These are phyloP conservation scores for Bergia sp. DNA, from an alignment of 92 coral and sea anemone species.

Conservation along the genomic window DNA sequence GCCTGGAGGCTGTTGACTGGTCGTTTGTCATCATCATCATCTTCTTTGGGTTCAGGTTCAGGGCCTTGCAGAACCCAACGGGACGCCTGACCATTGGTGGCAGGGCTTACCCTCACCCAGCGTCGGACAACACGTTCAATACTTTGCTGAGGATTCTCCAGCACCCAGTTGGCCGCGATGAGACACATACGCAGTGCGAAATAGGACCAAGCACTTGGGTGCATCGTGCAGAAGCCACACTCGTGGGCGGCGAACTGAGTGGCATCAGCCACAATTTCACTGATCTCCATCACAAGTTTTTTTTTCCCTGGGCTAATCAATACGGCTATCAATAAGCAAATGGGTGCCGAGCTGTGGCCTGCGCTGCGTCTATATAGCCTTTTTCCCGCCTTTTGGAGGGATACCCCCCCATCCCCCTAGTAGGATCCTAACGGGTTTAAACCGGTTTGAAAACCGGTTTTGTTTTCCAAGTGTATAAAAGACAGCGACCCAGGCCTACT, in stretches of 20 bases:
- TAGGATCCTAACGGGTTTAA: conserved; percentile 5
- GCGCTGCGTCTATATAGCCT: conserved; percentile 7
- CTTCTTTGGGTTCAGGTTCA: conserved; percentile 1
- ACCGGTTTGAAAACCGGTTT: conserved; percentile 6
- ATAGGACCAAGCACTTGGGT: not conserved
- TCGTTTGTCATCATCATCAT: not conserved
- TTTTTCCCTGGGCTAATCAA: not conserved
- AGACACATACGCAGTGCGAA: not conserved
- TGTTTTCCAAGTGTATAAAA: conserved; percentile 2
- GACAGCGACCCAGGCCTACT: conserved; percentile 9
- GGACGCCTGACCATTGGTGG: conserved; percentile 5
- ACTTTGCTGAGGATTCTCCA: not conserved
- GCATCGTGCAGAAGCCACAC: conserved; percentile 1
- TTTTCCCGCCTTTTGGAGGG: conserved; percentile 7
- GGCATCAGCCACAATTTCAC: not conserved
- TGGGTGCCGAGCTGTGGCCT: conserved; percentile 9
- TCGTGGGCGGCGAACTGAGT: not conserved
- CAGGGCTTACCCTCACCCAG: conserved; percentile 1
- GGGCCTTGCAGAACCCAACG: not conserved
- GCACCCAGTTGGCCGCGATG: conserved; percentile 2
- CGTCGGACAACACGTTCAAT: not conserved
- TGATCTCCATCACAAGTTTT: not conserved
- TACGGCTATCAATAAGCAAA: not conserved
- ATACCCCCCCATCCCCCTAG: conserved; percentile 9
- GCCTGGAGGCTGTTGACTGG: conserved; percentile 9